Evolutionary conservation across 2,113 vertebrate species (phyloP).

Genomic region (Apodemus speciosus): DNA sequence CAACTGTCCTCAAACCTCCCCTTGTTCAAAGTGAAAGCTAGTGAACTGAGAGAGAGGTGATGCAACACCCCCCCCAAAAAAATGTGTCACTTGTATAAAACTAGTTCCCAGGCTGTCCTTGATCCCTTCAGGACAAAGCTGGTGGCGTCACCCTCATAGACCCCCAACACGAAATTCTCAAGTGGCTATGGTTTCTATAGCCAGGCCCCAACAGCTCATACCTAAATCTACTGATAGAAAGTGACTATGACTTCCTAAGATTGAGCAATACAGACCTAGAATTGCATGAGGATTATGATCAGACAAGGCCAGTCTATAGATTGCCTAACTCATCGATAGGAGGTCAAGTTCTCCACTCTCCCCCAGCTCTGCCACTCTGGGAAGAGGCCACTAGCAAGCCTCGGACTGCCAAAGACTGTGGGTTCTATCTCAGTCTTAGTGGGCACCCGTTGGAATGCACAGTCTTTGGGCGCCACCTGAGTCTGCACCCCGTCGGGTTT

Average conservation of each 20-base stretch:
- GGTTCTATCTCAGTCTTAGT: slow-evolving; percentile 84
- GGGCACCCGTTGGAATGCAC: slow-evolving; percentile 76
- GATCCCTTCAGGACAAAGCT: slow-evolving; percentile 36
- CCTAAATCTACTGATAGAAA: slow-evolving; percentile 69
- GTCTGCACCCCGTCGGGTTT: slow-evolving; percentile 86
- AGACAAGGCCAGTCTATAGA: background rate
- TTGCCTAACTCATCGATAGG: slow-evolving; percentile 91
- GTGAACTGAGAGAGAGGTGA: slow-evolving; percentile 50
- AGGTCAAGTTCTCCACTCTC: slow-evolving; percentile 85
- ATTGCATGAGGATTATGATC: slow-evolving; percentile 24
- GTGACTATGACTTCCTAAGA: slow-evolving; percentile 66
- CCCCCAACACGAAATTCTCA: slow-evolving; percentile 60
- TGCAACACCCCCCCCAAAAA: background rate
- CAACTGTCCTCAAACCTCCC: slow-evolving; percentile 34
- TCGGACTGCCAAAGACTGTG: slow-evolving; percentile 91
- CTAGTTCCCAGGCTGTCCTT: slow-evolving; percentile 18
- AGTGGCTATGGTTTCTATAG: slow-evolving; percentile 52
- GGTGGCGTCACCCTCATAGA: background rate
- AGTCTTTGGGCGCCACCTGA: slow-evolving; percentile 77
- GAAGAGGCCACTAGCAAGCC: slow-evolving; percentile 90
- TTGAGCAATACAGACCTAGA: slow-evolving; percentile 64
- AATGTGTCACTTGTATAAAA: slow-evolving; percentile 32
- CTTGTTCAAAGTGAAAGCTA: slow-evolving; percentile 49
- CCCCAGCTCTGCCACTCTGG: slow-evolving; percentile 95
- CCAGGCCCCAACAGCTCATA: slow-evolving; percentile 66